These are phyloP conservation scores for Esox lucius DNA, from an alignment of 2,797 vertebrate genomes.

Conservation along the genomic window DNA sequence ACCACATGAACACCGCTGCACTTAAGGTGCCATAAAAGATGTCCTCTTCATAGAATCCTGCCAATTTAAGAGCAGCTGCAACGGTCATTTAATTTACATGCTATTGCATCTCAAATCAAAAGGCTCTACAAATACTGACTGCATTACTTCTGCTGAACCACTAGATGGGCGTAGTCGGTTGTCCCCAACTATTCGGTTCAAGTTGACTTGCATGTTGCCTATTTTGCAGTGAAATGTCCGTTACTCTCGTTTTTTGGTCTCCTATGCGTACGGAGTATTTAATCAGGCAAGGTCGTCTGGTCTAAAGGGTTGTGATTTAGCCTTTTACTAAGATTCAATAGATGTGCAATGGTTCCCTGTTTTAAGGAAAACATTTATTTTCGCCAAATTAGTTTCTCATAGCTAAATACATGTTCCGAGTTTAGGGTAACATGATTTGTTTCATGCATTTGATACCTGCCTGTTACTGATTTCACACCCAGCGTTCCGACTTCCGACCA, in stretches of 20 bases:
- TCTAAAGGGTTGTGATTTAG: background rate
- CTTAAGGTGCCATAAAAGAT: background rate
- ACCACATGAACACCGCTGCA: too few relatives aligned
- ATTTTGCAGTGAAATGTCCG: background rate
- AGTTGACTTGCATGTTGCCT: background rate
- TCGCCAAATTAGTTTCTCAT: background rate
- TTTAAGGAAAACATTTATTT: background rate
- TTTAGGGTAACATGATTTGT: background rate
- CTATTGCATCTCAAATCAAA: background rate
- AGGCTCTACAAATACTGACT: background rate
- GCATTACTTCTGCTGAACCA: slow-evolving; percentile 12
- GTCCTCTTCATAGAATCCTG: background rate
- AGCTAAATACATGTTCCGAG: background rate
- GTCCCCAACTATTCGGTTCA: background rate
- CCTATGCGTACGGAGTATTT: background rate
- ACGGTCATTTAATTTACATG: background rate
- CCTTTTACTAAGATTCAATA: background rate
- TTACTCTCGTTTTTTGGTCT: background rate
- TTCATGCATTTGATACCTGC: background rate
- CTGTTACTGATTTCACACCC: slow-evolving; percentile 3
- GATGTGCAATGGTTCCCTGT: background rate
- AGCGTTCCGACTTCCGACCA: background rate
- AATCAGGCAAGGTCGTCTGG: background rate
- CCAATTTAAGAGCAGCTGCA: background rate
- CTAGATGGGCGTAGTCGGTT: slow-evolving; percentile 42